Evolutionary conservation across 53 echinoderm and acorn worm genomes (phyloP).

Genomic region (Holothuria leucospilota): DNA sequence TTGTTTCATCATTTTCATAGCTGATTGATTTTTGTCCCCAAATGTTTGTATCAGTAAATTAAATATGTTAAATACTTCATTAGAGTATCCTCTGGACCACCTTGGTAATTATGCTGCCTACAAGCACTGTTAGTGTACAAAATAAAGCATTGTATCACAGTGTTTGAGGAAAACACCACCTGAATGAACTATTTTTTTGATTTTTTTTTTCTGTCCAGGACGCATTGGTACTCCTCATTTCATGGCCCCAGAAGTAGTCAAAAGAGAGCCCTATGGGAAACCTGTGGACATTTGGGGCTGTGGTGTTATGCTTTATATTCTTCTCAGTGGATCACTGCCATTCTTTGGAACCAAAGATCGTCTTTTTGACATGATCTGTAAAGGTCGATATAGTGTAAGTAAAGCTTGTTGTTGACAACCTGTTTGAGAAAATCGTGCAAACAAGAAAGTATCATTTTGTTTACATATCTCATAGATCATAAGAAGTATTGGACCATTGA

Average conservation of each 20-base stretch:
- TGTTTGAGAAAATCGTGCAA: not conserved
- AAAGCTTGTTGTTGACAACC: not conserved
- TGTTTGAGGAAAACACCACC: too few relatives aligned
- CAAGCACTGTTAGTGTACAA: too few relatives aligned
- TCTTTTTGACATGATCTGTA: slow-evolving; percentile 97
- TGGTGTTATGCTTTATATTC: slow-evolving; percentile 97
- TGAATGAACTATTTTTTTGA: not conserved
- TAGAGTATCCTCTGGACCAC: too few relatives aligned
- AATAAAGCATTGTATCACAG: too few relatives aligned
- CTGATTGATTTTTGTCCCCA: too few relatives aligned
- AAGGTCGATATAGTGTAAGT: slow-evolving; percentile 99
- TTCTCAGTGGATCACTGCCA: slow-evolving; percentile 94
- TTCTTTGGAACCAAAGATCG: slow-evolving; percentile 99
- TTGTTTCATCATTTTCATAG: too few relatives aligned
- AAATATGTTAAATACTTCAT: too few relatives aligned
- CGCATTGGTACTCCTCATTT: slow-evolving; percentile 99
- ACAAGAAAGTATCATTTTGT: not conserved
- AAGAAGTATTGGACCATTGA: too few relatives aligned
- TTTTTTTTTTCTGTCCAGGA: slow-evolving; percentile 57
- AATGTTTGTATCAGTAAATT: too few relatives aligned
- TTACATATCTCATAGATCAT: too few relatives aligned
- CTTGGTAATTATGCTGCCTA: too few relatives aligned
- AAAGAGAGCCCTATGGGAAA: slow-evolving; percentile 96
- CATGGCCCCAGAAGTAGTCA: slow-evolving; percentile 99
- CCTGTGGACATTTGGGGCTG: slow-evolving; percentile 99